Conservation (phyloP, 2,113 vertebrate species). For the Argyrosomus japonicus region DNA sequence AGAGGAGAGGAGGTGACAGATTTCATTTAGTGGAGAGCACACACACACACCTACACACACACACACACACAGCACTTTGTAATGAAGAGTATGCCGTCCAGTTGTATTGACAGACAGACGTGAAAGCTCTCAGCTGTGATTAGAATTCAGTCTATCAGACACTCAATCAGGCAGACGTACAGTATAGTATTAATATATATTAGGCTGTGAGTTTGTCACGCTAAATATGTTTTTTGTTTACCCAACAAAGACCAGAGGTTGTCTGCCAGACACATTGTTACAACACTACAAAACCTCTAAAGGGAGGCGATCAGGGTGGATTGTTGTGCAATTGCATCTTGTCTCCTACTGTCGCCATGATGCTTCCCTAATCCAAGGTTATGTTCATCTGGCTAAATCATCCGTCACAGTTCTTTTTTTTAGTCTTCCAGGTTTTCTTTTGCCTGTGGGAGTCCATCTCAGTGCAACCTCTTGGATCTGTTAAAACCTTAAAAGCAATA, state of each 20-base stretch:
- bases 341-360: background rate
- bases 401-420: background rate
- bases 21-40: conserved; percentile 79
- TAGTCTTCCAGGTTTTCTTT: background rate
- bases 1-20: conserved; percentile 47
- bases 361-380: background rate
- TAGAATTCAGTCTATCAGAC: conserved; percentile 53
- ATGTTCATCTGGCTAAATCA: background rate
- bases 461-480: background rate
- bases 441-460: background rate
- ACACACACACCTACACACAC: conserved; percentile 16
- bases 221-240: background rate
- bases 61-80: conserved; percentile 46
- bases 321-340: background rate
- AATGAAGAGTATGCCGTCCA: conserved; percentile 44
- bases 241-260: background rate
- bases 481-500: too few species aligned
- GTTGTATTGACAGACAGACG: conserved; percentile 69
- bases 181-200: background rate
- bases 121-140: conserved; percentile 80
- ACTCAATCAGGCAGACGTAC: conserved; percentile 7
- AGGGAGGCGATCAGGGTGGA: background rate
- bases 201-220: background rate
- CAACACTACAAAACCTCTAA: background rate
- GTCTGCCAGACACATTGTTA: background rate